Evolutionary conservation across 2,797 vertebrate species (phyloP).

Genomic region (Moxostoma hubbsi): DNA sequence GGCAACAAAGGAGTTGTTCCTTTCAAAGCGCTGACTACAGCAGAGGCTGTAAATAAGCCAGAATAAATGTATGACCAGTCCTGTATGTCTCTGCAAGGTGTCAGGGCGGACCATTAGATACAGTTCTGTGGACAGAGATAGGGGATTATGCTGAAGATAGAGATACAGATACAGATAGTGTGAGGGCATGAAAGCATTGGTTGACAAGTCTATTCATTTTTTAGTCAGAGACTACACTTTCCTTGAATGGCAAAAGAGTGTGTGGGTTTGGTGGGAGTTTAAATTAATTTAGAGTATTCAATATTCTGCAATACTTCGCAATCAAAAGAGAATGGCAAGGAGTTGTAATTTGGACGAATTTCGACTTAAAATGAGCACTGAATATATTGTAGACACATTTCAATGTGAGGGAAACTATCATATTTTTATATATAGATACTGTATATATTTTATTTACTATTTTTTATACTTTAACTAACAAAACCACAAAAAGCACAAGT

Average conservation of each 20-base stretch:
- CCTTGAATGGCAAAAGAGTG: slow-evolving; percentile 30
- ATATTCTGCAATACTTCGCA: slow-evolving; percentile 33
- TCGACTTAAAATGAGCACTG: neutral
- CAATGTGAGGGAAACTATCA: neutral
- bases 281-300: slow-evolving; percentile 34
- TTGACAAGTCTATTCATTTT: slow-evolving; percentile 55
- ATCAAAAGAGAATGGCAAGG: neutral
- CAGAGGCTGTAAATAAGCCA: slow-evolving; percentile 74
- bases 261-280: slow-evolving; percentile 23
- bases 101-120: slow-evolving; percentile 66
- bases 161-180: slow-evolving; percentile 57
- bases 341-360: slow-evolving; percentile 2
- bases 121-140: slow-evolving; percentile 60
- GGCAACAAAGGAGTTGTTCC: slow-evolving; percentile 65
- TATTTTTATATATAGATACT: too few relatives aligned
- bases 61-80: slow-evolving; percentile 72
- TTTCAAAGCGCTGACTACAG: slow-evolving; percentile 79
- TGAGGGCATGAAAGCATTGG: slow-evolving; percentile 44
- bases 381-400: neutral
- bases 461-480: too few relatives aligned
- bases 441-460: too few relatives aligned
- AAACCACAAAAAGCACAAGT: too few relatives aligned
- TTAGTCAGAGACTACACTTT: slow-evolving; percentile 48
- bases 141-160: slow-evolving; percentile 58
- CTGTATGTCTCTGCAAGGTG: slow-evolving; percentile 70